Evolutionary conservation across 92 coral and sea anemone species (phyloP).

Genomic region (Umimayanthus chanpuru): DNA sequence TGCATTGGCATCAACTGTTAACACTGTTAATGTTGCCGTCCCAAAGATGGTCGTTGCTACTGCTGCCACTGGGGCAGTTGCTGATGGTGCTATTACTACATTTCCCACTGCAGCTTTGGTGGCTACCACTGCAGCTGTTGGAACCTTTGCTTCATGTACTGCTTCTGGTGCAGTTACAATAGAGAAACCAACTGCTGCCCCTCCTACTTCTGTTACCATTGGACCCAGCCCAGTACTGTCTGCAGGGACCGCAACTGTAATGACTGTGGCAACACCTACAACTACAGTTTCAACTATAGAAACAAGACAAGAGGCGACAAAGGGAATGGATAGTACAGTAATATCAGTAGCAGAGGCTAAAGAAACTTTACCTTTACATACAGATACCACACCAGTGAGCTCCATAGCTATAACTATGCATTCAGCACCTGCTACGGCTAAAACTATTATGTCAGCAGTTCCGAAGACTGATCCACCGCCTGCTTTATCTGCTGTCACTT

Average conservation of each 20-base stretch:
- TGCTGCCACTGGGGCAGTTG: neutral
- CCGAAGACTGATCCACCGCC: neutral
- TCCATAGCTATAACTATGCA: neutral
- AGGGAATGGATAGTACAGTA: neutral
- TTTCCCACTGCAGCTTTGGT: neutral
- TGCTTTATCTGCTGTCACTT: conserved; percentile 7
- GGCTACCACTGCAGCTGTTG: neutral
- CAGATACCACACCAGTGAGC: conserved; percentile 2
- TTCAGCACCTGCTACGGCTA: neutral
- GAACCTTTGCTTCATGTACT: neutral
- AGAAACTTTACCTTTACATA: conserved; percentile 2
- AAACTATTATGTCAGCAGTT: neutral
- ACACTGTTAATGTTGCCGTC: neutral
- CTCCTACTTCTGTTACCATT: neutral
- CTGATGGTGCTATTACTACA: neutral
- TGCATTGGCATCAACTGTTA: conserved; percentile 5
- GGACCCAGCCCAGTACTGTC: neutral
- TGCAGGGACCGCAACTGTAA: conserved; percentile 1
- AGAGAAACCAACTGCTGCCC: neutral
- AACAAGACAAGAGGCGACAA: neutral
- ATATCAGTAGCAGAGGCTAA: neutral
- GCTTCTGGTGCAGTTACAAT: neutral
- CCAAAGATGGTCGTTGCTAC: neutral
- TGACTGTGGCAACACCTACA: conserved; percentile 4
- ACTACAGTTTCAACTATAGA: neutral